phyloP scores from a whole-genome alignment of 2,113 vertebrate genomes.

The Lates calcarifer region DNA sequence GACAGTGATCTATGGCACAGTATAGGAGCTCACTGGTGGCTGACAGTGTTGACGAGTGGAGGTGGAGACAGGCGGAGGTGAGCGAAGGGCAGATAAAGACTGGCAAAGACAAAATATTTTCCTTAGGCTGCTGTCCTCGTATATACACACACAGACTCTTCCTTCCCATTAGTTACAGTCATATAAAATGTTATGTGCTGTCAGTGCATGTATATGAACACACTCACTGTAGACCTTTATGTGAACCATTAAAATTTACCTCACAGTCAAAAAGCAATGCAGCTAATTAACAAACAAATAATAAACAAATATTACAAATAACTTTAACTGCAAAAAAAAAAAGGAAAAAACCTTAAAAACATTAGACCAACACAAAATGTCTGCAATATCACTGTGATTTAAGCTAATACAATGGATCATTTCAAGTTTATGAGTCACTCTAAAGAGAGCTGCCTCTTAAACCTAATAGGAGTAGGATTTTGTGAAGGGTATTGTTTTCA shows the following conservation, averaged over 20 bases:
- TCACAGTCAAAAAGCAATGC: background rate
- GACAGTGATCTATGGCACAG: slow-evolving; percentile 43
- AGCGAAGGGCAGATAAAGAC: slow-evolving; percentile 37
- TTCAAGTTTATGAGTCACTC: slow-evolving; percentile 27
- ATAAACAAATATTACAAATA: background rate
- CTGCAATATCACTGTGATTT: background rate
- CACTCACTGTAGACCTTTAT: background rate
- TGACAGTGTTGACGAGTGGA: slow-evolving; percentile 55
- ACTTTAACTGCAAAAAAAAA: background rate
- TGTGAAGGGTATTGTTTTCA: background rate
- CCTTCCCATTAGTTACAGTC: slow-evolving; percentile 7
- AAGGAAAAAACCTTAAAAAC: no score
- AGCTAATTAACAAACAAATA: background rate
- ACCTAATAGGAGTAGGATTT: no score
- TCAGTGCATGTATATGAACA: background rate
- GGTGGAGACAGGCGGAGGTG: slow-evolving; percentile 42
- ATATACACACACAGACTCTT: slow-evolving; percentile 1
- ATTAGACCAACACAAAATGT: background rate
- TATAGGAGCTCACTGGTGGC: slow-evolving; percentile 6
- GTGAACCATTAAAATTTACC: background rate
- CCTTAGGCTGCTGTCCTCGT: slow-evolving; percentile 23
- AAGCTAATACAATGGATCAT: background rate
- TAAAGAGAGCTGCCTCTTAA: background rate
- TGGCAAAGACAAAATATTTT: slow-evolving; percentile 40
- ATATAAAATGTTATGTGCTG: background rate